A percentile compares a stretch with the other conserved stretches of the same genome.
These are phyloP conservation scores for Siphamia tubifer DNA, from an alignment of 2,113 vertebrate genomes.

Conservation along the genomic window DNA sequence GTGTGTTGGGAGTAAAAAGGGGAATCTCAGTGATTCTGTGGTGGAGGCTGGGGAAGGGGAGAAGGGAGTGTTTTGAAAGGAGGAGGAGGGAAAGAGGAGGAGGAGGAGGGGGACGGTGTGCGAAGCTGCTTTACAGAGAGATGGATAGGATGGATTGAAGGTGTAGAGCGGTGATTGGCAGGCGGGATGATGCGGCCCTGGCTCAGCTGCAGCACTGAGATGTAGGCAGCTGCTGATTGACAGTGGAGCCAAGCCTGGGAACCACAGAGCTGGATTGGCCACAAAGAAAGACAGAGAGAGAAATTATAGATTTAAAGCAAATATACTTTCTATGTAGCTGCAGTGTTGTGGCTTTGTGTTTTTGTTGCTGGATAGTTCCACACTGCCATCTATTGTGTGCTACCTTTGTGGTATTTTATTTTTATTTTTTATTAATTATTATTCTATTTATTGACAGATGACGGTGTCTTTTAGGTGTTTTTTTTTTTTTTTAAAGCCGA, in stretches of 20 bases:
- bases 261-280: conserved; percentile 55
- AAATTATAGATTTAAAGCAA: conserved; percentile 49
- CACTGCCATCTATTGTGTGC: conserved; percentile 67
- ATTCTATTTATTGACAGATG: conserved; percentile 7
- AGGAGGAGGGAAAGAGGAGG: not conserved
- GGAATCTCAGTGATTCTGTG: conserved; percentile 45
- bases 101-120: not conserved
- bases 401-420: conserved; percentile 7
- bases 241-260: conserved; percentile 66
- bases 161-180: conserved; percentile 71
- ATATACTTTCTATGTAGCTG: conserved; percentile 20
- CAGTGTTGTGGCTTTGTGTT: conserved; percentile 20
- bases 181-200: conserved; percentile 72
- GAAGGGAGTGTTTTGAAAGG: conserved; percentile 47
- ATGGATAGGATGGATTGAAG: conserved; percentile 67
- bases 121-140: conserved; percentile 65
- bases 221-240: conserved; percentile 71
- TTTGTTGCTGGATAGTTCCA: conserved; percentile 49
- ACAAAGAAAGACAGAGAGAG: conserved; percentile 38
- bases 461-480: not conserved
- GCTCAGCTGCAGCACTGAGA: conserved; percentile 73
- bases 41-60: conserved; percentile 19
- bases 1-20: conserved; percentile 44
- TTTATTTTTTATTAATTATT: too few relatives aligned
- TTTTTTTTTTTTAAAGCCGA: too few relatives aligned